Evolutionary conservation across 2,888 invertebrate genomes (phyloP).

Genomic region (Protophormia terraenovae): DNA sequence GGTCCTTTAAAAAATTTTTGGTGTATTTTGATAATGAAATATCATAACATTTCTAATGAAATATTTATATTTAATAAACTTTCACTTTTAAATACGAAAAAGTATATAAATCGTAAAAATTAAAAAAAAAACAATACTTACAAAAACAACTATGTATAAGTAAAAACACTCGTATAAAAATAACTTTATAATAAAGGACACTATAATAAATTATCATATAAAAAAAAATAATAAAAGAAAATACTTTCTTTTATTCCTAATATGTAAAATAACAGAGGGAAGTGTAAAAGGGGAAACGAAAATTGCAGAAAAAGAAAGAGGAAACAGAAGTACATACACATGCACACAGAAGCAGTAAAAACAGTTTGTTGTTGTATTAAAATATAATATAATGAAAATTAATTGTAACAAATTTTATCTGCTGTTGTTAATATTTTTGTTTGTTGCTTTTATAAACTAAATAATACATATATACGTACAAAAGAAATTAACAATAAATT

Average conservation of each 20-base stretch:
- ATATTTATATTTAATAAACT: no score
- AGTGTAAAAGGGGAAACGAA: neutral
- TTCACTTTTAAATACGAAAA: neutral
- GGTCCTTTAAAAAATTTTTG: no score
- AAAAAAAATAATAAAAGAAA: constrained; percentile 1
- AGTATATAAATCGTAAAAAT: neutral
- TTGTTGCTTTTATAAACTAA: neutral
- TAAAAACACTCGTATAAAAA: neutral
- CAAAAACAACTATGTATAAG: neutral
- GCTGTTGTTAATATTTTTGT: neutral
- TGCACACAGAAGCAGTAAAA: neutral
- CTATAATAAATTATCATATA: constrained; percentile 39
- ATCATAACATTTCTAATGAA: no score
- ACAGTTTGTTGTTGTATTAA: neutral
- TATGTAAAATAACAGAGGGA: neutral
- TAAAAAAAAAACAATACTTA: neutral
- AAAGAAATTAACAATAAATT: neutral
- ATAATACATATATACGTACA: neutral
- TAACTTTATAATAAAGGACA: constrained; percentile 22
- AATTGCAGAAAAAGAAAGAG: neutral
- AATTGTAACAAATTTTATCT: constrained; percentile 30
- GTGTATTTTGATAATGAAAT: no score
- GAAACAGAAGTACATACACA: neutral
- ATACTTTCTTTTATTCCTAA: neutral
- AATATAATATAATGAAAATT: constrained; percentile 36